Evolutionary conservation across 2,888 invertebrate genomes (phyloP).

Genomic region (Tridacna gigas): DNA sequence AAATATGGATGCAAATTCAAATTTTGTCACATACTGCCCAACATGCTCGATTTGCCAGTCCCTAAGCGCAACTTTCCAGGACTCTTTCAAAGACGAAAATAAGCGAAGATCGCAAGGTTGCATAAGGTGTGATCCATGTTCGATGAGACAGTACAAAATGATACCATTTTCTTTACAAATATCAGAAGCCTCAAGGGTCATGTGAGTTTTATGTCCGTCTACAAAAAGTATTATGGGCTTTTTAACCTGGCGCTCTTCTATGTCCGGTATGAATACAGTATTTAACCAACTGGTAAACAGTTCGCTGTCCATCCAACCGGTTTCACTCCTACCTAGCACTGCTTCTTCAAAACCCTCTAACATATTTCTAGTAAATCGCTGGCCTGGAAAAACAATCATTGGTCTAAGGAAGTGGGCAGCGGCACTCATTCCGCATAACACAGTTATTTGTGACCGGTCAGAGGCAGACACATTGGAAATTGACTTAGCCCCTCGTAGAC

Average conservation of each 20-base stretch:
- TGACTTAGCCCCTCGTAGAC: slow-evolving; percentile 16
- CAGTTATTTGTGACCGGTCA: slow-evolving; percentile 33
- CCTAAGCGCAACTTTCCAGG: slow-evolving; percentile 43
- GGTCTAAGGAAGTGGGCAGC: slow-evolving; percentile 32
- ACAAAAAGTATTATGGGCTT: slow-evolving; percentile 45
- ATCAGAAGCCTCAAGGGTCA: slow-evolving; percentile 40
- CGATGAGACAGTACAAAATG: slow-evolving; percentile 51
- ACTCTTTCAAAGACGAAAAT: slow-evolving; percentile 48
- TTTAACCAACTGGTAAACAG: slow-evolving; percentile 34
- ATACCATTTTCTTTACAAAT: slow-evolving; percentile 44
- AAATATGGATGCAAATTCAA: slow-evolving; percentile 51
- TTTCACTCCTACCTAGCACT: slow-evolving; percentile 27
- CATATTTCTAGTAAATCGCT: slow-evolving; percentile 35
- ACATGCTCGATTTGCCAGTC: slow-evolving; percentile 40
- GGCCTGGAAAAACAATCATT: slow-evolving; percentile 46
- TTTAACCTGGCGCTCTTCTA: slow-evolving; percentile 20
- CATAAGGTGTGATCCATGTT: slow-evolving; percentile 58
- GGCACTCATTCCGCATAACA: slow-evolving; percentile 37
- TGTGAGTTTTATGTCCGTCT: slow-evolving; percentile 62
- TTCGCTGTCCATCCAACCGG: slow-evolving; percentile 47
- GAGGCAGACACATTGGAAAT: slow-evolving; percentile 30
- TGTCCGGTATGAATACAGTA: slow-evolving; percentile 34
- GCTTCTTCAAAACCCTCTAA: slow-evolving; percentile 48
- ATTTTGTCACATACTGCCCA: slow-evolving; percentile 45
- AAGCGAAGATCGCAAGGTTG: slow-evolving; percentile 60